Percentiles rank a stretch among this genome's conserved stretches.
phyloP scores from a whole-genome alignment of 2,888 invertebrate species.

The Bembecia ichneumoniformis region DNA sequence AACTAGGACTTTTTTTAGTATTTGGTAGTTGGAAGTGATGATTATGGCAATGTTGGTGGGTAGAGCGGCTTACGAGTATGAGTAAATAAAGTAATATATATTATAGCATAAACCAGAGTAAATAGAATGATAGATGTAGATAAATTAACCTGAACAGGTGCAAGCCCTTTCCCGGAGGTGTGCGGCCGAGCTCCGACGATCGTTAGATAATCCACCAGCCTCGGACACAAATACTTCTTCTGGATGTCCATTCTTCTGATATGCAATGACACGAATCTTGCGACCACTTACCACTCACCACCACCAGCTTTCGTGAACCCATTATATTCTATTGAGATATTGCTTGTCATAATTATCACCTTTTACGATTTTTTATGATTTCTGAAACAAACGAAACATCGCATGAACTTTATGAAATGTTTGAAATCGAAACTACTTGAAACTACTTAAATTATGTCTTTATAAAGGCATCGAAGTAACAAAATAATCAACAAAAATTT shows the following conservation, averaged over 20 bases:
- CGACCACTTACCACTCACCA: conserved; percentile 24
- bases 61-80: no score
- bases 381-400: conserved; percentile 1
- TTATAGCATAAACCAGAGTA: no score
- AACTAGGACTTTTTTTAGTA: no score
- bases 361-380: conserved; percentile 12
- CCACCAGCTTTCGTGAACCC: conserved; percentile 31
- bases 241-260: conserved; percentile 71
- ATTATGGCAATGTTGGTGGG: no score
- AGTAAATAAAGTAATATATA: no score
- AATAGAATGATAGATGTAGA: no score
- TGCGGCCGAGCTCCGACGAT: conserved; percentile 93
- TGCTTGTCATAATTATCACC: conserved; percentile 68
- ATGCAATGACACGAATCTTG: conserved; percentile 17
- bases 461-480: no score
- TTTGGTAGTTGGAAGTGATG: no score
- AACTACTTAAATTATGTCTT: no score
- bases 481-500: no score
- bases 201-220: conserved; percentile 95
- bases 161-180: conserved; percentile 74
- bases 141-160: conserved; percentile 82
- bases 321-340: conserved; percentile 56
- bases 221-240: conserved; percentile 86
- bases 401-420: no score
- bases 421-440: no score